Conservation (phyloP, 2,888 invertebrate species). For the Nemurella pictetii region DNA sequence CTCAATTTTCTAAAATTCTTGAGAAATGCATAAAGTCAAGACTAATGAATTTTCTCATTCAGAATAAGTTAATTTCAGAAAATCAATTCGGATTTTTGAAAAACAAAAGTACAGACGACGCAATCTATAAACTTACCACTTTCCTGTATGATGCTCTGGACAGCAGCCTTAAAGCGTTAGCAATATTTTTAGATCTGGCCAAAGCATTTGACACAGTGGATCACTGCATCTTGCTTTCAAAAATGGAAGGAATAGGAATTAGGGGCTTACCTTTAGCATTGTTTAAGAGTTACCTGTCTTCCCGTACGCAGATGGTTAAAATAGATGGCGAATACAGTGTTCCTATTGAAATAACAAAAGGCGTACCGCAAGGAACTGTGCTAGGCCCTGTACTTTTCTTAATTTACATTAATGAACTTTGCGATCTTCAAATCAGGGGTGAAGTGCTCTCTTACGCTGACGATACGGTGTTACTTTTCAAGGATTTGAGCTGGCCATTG, state of each 20-base stretch:
- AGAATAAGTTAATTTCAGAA: no score
- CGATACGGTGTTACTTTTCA: no score
- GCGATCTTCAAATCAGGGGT: not conserved
- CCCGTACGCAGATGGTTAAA: not conserved
- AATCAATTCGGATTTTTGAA: no score
- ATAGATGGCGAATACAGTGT: not conserved
- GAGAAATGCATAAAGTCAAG: no score
- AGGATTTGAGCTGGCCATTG: no score
- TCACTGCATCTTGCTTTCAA: not conserved
- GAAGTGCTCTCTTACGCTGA: not conserved
- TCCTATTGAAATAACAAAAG: not conserved
- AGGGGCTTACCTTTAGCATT: not conserved
- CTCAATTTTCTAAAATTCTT: no score
- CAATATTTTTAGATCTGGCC: not conserved
- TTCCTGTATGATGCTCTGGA: not conserved
- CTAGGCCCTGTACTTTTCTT: no score
- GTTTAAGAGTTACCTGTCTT: not conserved
- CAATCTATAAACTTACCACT: not conserved
- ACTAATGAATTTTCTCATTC: no score
- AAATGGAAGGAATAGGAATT: not conserved
- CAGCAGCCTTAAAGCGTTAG: not conserved
- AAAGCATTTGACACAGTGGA: no score
- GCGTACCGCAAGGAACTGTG: no score
- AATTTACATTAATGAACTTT: not conserved
- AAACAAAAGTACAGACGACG: not conserved